A percentile compares a stretch with the other conserved stretches of the same genome.
Evolutionary conservation across 2,888 invertebrate species (phyloP).

Genomic region (Lumbricus terrestris): DNA sequence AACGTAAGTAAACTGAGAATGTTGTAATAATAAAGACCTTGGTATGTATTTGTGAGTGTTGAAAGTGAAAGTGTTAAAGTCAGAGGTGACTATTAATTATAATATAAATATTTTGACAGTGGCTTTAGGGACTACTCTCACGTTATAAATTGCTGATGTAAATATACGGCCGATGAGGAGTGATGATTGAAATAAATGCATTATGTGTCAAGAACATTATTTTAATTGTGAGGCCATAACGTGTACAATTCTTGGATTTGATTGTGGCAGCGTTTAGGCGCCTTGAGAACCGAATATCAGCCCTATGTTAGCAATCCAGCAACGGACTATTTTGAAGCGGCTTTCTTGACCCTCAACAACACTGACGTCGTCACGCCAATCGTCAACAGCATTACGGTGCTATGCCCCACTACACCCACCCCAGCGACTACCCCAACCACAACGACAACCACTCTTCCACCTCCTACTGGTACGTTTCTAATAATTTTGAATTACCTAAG

Average conservation of each 20-base stretch:
- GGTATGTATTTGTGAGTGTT: too few species aligned
- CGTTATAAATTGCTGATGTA: too few species aligned
- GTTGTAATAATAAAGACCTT: too few species aligned
- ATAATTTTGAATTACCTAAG: background rate
- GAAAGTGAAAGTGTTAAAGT: too few species aligned
- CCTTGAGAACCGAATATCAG: background rate
- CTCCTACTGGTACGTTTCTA: background rate
- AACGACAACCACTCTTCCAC: conserved; percentile 7
- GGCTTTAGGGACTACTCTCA: background rate
- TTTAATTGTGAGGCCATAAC: background rate
- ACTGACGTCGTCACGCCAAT: background rate
- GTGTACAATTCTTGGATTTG: background rate
- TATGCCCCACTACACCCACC: conserved; percentile 12
- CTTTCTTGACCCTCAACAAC: background rate
- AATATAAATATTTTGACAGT: background rate
- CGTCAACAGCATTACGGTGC: background rate
- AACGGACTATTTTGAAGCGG: background rate
- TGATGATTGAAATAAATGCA: background rate
- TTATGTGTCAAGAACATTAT: background rate
- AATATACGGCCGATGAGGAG: too few species aligned
- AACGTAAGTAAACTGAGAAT: background rate
- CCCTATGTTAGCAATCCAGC: background rate
- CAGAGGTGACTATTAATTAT: too few species aligned
- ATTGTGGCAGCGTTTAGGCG: background rate
- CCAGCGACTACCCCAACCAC: conserved; percentile 7